phyloP scores from a whole-genome alignment of 1,140 invertebrate species.

The Triops cancriformis region DNA sequence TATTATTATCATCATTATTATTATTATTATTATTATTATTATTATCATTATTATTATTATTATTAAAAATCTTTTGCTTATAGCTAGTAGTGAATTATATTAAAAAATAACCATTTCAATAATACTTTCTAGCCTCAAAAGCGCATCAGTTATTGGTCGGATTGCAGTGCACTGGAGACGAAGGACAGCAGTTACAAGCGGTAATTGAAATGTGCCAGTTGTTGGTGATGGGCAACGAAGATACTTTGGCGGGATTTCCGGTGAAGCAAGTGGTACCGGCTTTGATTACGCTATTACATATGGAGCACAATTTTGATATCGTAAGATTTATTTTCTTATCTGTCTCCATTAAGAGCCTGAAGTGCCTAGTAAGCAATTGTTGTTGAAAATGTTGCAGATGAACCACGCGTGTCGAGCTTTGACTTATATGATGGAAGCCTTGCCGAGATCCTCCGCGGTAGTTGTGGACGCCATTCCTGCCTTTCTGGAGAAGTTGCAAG shows the following conservation, averaged over 20 bases:
- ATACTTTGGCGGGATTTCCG: conserved; percentile 94
- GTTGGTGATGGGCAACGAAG: conserved; percentile 98
- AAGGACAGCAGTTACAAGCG: conserved; percentile 92
- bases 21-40: too few relatives aligned
- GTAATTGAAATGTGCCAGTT: conserved; percentile 99
- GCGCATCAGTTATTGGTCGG: conserved; percentile 77
- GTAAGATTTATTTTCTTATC: conserved; percentile 40
- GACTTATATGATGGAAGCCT: conserved; percentile 98
- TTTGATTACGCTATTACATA: conserved; percentile 73
- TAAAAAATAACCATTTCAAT: not conserved
- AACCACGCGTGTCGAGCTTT: conserved; percentile 95
- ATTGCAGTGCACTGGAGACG: conserved; percentile 85
- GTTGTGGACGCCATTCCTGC: conserved; percentile 95
- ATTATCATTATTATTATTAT: too few relatives aligned
- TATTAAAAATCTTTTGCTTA: too few relatives aligned
- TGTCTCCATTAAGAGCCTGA: not conserved
- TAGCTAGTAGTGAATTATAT: not conserved
- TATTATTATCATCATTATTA: too few relatives aligned
- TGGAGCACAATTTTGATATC: conserved; percentile 96
- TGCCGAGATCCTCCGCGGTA: conserved; percentile 89
- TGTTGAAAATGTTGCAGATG: conserved; percentile 55
- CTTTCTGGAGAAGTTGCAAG: conserved; percentile 89
- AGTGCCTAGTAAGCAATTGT: conserved; percentile 20
- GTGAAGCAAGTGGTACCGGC: conserved; percentile 96
- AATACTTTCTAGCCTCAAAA: conserved; percentile 59